Evolutionary conservation across 1,140 invertebrate species (phyloP).

Genomic region (Achatina immaculata): DNA sequence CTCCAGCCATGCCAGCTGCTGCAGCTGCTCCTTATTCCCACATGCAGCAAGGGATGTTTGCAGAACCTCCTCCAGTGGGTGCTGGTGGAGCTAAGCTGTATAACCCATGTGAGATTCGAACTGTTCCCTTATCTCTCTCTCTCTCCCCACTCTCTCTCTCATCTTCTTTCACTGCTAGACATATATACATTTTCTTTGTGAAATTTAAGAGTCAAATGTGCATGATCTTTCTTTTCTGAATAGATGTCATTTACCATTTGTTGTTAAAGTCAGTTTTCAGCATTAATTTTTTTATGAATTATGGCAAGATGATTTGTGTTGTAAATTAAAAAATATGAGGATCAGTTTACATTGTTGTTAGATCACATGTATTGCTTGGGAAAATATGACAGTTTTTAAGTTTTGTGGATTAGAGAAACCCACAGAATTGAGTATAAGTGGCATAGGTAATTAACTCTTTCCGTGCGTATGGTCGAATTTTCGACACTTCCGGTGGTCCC

Average conservation of each 20-base stretch:
- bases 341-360: too few species aligned
- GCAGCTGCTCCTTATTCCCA: slow-evolving; percentile 84
- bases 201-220: not conserved
- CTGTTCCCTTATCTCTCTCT: not conserved
- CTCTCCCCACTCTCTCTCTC: not conserved
- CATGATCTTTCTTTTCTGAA: not conserved
- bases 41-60: slow-evolving; percentile 74
- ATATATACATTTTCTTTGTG: not conserved
- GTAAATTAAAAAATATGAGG: too few species aligned
- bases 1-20: slow-evolving; percentile 61
- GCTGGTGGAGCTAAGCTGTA: slow-evolving; percentile 45
- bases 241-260: not conserved
- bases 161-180: too few species aligned
- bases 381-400: too few species aligned
- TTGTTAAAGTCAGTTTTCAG: not conserved
- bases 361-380: too few species aligned
- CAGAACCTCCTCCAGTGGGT: slow-evolving; percentile 45
- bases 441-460: too few species aligned
- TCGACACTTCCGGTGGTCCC: too few species aligned
- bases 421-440: too few species aligned
- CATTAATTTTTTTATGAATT: too few species aligned
- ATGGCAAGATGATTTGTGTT: too few species aligned
- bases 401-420: too few species aligned
- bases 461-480: too few species aligned
- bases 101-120: slow-evolving; percentile 48